Evolutionary conservation across 2,888 invertebrate genomes (phyloP).

Genomic region (Phania funesta): DNA sequence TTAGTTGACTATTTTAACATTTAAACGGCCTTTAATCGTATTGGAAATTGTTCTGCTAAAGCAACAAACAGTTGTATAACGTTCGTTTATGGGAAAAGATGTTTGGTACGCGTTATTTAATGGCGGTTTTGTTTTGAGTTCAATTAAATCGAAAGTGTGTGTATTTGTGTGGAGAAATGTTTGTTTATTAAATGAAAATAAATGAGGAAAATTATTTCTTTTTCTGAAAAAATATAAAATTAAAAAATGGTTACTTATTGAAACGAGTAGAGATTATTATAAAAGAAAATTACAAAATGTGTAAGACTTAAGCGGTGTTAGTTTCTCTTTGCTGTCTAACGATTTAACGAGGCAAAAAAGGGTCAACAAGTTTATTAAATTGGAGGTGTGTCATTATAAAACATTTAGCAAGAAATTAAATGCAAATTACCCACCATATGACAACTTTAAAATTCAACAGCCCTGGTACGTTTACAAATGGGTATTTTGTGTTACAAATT

Average conservation of each 20-base stretch:
- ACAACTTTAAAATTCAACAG: slow-evolving; percentile 19
- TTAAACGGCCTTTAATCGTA: slow-evolving; percentile 41
- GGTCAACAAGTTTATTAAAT: slow-evolving; percentile 21
- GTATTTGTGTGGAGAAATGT: not conserved
- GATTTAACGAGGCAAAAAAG: not conserved
- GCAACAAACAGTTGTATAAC: slow-evolving; percentile 73
- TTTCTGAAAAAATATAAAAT: not conserved
- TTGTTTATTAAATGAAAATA: slow-evolving; percentile 27
- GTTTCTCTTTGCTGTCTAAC: not conserved
- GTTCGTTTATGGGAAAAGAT: slow-evolving; percentile 73
- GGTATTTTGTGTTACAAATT: not conserved
- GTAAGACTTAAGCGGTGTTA: not conserved
- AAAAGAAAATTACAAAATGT: too few relatives aligned
- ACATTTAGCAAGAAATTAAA: not conserved
- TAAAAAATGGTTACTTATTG: not conserved
- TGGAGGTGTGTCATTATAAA: slow-evolving; percentile 48
- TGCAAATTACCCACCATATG: slow-evolving; percentile 47
- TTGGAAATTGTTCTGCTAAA: slow-evolving; percentile 66
- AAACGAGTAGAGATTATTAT: not conserved
- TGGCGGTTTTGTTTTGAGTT: not conserved
- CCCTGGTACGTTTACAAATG: not conserved
- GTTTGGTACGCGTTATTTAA: slow-evolving; percentile 62
- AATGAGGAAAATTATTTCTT: not conserved
- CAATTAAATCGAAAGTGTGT: not conserved
- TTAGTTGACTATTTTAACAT: not conserved